phyloP scores from a whole-genome alignment of 2,797 vertebrate genomes.

The Hemibagrus guttatus region DNA sequence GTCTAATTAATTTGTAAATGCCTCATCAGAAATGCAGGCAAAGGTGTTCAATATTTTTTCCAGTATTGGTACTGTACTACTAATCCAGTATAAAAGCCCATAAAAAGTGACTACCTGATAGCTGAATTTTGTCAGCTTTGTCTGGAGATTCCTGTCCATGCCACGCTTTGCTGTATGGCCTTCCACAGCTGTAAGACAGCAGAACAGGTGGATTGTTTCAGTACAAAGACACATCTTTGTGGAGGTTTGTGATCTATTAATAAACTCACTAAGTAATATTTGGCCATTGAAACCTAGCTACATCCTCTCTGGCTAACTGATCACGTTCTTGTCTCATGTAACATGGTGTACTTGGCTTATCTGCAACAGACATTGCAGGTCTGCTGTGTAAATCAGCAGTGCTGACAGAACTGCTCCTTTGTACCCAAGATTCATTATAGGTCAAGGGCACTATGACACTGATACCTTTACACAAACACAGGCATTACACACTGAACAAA shows the following conservation, averaged over 20 bases:
- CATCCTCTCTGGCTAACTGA: not conserved
- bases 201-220: not conserved
- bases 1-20: not conserved
- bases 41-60: not conserved
- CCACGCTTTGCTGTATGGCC: conserved; percentile 83
- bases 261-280: not conserved
- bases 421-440: conserved; percentile 13
- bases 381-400: conserved; percentile 30
- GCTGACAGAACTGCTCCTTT: conserved; percentile 30
- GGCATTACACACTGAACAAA: not conserved
- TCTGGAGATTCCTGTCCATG: conserved; percentile 79
- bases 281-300: not conserved
- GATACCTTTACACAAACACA: not conserved
- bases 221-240: not conserved
- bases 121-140: conserved; percentile 76
- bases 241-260: not conserved
- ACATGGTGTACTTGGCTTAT: conserved; percentile 5
- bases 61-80: not conserved
- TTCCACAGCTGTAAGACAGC: conserved; percentile 82
- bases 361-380: not conserved
- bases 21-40: not conserved
- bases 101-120: conserved; percentile 74
- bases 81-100: not conserved
- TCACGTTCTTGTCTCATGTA: not conserved
- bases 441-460: conserved; percentile 6